Base-by-base conservation (phyloP, 2,113 vertebrate genomes). In the Recurvirostra avosetta region DNA sequence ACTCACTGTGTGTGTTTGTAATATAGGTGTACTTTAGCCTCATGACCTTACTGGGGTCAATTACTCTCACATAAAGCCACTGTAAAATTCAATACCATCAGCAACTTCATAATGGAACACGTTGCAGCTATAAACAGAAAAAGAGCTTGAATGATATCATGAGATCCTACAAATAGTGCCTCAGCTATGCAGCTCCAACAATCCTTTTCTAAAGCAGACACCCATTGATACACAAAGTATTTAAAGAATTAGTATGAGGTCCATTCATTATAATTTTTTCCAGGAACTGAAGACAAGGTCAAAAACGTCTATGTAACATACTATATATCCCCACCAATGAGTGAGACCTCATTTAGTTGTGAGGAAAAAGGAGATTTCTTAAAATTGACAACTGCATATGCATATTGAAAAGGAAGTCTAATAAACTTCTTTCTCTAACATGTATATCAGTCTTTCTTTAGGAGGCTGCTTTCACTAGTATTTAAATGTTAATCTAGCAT, bases 1-100 rank as follows among this genome's bases (percentile, higher is more conserved):
- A 61, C 16, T 78, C 36, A 34, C 26, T 0, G 0, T 12, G 5
- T 16, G 12, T 2, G 0, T 3, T 8, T 53, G 19, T 36, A 41
- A 55, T n/a, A 38, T 1, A 49, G 27, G 12, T 50, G 53, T 23
- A 15, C 36, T 73, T 77, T 62, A 78, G 38, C 38, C 22, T 86
- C 26, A 12, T 9, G 18, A 59, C 22, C 20, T 59, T 59, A 30
- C n/a, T n/a, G 38, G 19, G n/a, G 19, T 40, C 45, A 68, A 19
- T 8, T 16, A 45, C 53, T 17, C 19, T n/a, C 62, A 23, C 8
- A 26, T 59, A 86, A 93, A 32, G 22, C 8, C 26, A 29, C 38
- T 38, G 11, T 8, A 63, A 89, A 89, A 80, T 34, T 25, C 59
- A 89, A 6, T 23, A 68, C 8, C 43, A 68, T 15, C 72, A 55